Percentiles rank a stretch among this genome's conserved stretches.
Conservation (phyloP, 1,140 invertebrate genomes). For the Scaptomyza pallida region DNA sequence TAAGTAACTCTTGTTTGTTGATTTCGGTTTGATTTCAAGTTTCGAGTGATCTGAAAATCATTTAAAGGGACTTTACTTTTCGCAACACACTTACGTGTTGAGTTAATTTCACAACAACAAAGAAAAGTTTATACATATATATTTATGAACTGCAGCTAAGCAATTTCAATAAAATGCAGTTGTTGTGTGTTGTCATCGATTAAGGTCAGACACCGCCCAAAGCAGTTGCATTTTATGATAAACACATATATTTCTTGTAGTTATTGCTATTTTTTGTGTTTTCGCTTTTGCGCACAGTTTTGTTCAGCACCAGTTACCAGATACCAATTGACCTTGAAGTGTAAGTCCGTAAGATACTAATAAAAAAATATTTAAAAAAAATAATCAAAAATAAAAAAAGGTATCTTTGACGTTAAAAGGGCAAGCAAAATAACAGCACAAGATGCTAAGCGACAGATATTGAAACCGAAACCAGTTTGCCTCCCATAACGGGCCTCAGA, state of each 20-base stretch:
- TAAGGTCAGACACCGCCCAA: conserved; percentile 64
- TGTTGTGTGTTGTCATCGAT: conserved; percentile 59
- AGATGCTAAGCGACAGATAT: conserved; percentile 13
- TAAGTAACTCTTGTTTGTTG: conserved; percentile 15
- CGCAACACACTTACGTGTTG: conserved; percentile 25
- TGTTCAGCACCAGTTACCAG: conserved; percentile 38
- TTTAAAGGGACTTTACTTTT: conserved; percentile 36
- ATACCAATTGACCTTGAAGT: conserved; percentile 65
- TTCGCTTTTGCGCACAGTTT: conserved; percentile 30
- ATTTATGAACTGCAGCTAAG: conserved; percentile 42
- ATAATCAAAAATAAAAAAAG: conserved; percentile 6
- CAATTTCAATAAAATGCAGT: conserved; percentile 42
- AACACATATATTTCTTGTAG: conserved; percentile 41
- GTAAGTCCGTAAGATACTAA: conserved; percentile 33
- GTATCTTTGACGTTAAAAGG: conserved; percentile 40
- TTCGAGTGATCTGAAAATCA: conserved; percentile 16
- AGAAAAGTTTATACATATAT: not conserved
- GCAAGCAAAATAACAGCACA: conserved; percentile 26
- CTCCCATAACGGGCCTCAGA: conserved; percentile 41
- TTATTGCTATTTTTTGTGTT: conserved; percentile 26
- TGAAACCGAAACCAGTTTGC: conserved; percentile 44
- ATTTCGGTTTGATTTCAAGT: not conserved
- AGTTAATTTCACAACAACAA: conserved; percentile 22
- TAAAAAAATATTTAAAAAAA: conserved; percentile 7
- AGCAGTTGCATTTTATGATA: conserved; percentile 66